Evolutionary conservation across 2,113 vertebrate species (phyloP).

Genomic region (Rhynchopsitta pachyrhyncha): DNA sequence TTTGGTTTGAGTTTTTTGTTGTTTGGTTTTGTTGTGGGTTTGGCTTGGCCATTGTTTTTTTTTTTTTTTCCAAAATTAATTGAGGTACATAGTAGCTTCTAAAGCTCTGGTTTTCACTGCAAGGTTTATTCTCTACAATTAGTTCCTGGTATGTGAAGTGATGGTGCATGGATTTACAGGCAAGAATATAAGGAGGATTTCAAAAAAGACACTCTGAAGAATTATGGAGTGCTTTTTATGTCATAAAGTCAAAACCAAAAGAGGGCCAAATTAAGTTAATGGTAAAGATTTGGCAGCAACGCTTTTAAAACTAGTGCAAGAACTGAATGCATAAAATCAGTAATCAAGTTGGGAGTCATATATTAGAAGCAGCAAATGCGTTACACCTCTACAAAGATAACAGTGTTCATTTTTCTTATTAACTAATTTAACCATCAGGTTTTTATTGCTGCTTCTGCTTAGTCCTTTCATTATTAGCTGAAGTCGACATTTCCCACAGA

Average conservation of each 20-base stretch:
- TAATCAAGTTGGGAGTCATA: background rate
- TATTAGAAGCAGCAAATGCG: background rate
- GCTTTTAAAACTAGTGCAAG: background rate
- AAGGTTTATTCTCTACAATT: background rate
- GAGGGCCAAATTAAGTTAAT: background rate
- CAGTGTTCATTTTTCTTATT: conserved; percentile 7
- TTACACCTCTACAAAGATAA: conserved; percentile 27
- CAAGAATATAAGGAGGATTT: background rate
- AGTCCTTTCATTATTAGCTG: conserved; percentile 57
- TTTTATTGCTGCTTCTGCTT: conserved; percentile 42
- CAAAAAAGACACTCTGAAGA: background rate
- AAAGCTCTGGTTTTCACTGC: background rate
- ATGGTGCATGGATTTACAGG: background rate
- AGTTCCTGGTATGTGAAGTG: background rate
- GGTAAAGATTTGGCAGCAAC: background rate
- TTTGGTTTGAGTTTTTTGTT: rapidly evolving
- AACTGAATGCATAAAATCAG: conserved; percentile 1
- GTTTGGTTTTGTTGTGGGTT: rapidly evolving
- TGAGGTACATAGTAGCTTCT: background rate
- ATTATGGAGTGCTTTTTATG: background rate
- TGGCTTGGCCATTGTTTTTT: background rate
- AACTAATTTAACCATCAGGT: conserved; percentile 29
- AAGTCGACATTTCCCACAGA: conserved; percentile 63
- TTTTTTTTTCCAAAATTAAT: background rate
- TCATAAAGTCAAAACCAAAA: background rate